Evolutionary conservation across 2,797 vertebrate species (phyloP).

Genomic region (Anguilla megastoma): DNA sequence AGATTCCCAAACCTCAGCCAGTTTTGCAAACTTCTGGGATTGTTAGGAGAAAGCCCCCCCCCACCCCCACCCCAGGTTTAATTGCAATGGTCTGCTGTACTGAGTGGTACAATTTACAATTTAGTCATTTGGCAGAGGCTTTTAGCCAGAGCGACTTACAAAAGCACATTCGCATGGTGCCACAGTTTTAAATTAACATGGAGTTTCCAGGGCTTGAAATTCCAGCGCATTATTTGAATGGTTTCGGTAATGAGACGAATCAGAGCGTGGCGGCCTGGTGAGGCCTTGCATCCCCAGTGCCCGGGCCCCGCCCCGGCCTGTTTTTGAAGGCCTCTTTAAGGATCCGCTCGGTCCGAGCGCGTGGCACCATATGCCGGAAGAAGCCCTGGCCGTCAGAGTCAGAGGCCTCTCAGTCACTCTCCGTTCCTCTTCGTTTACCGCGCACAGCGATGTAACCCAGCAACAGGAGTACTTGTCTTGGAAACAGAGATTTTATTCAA

Average conservation of each 20-base stretch:
- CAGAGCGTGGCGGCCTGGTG: constrained; percentile 45
- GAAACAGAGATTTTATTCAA: constrained; percentile 21
- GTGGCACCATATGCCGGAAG: constrained; percentile 53
- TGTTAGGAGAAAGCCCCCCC: background rate
- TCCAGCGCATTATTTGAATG: constrained; percentile 46
- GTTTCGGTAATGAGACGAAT: constrained; percentile 52
- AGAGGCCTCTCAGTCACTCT: constrained; percentile 39
- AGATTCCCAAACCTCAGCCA: background rate
- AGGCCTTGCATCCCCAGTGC: constrained; percentile 45
- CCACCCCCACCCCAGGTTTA: background rate
- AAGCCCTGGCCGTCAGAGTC: constrained; percentile 45
- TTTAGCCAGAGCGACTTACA: background rate
- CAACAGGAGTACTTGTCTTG: constrained; percentile 26
- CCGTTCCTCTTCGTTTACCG: constrained; percentile 50
- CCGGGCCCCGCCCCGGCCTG: constrained; percentile 52
- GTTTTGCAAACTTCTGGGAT: background rate
- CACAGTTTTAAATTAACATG: background rate
- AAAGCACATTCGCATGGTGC: background rate
- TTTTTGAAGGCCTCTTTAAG: constrained; percentile 48
- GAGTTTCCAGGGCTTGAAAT: constrained; percentile 23
- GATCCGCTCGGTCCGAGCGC: constrained; percentile 45
- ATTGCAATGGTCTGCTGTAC: background rate
- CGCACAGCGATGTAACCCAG: constrained; percentile 40
- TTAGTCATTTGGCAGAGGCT: background rate
- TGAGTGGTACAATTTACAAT: constrained; percentile 1